Evolutionary conservation across 2,888 invertebrate species (phyloP), one percentile per base, ranked within the genome.

Genomic region (Chymomyza amoena): DNA sequence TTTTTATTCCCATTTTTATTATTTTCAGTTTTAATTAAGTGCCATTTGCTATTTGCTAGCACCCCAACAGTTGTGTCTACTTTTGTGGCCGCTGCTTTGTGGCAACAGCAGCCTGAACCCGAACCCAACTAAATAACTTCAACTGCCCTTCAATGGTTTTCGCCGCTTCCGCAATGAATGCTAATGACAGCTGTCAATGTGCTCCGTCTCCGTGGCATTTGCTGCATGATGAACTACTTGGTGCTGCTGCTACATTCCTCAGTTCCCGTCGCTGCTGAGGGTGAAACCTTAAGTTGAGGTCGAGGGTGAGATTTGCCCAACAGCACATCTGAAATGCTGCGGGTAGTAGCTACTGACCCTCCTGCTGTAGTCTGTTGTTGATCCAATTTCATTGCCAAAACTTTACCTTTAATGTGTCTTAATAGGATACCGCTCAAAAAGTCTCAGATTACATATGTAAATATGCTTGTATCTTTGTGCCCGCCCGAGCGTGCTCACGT

Each of bases 131-230:
- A 36, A 36, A 36, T 36, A 45, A 45, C 39, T 45, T 10, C 6
- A 13, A 45, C 39, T 45, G 61, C 64, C 62, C 70, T 76, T 78
- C 76, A 74, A 76, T 80, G 71, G 72, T 52, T 70, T 75, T 76
- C 68, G 28, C 69, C 87, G 68, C 85, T 87, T 85, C 88, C 86
- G 83, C 80, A 80, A 77, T 84, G 84, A 88, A 80, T 86, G 85
- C 79, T 84, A 84, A 84, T 82, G 87, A 89, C 87, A 87, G 87
- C 86, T 88, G 88, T 84, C 88, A 81, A 80, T 88, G 82, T 82
- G 82, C 77, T 83, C 80, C 85, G 32, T 32, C 32, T 9, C 57
- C 0, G 39, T 13, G 39, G 39, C 39, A 45, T 45, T 45, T 45
- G 39, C 39, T 10, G 39, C 81, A 72, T 78, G 80, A 86, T 86